Evolutionary conservation across 2,888 invertebrate species (phyloP), one percentile per base, ranked within the genome.

Genomic region (Falcaria lacertinaria): DNA sequence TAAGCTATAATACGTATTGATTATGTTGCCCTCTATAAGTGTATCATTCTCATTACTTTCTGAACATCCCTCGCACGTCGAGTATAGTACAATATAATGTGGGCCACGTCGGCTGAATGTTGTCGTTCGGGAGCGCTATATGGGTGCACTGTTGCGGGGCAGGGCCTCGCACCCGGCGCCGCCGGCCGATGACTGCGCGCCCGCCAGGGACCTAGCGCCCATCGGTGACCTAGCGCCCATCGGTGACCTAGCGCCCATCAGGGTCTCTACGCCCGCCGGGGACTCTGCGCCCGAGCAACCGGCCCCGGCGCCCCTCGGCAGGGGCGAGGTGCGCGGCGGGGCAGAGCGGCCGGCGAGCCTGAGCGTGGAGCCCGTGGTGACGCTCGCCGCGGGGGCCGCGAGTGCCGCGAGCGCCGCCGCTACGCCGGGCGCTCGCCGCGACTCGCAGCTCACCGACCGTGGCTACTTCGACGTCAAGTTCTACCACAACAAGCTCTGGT

Each of bases 401-500:
- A 6, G 15, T 32, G 7, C 38, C 33, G 17, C 38, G 37, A 7
- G 35, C 25, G 15, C 41, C 46, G 33, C 44, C 15, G 33, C 39
- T 13, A 44, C 45, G 40, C 39, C 47, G 0, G 56, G 53, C 34
- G 42, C 19, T 2, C 76, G 74, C 22, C 76, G 77, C 25, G 75
- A 69, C 51, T 73, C 89, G 6, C 91, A 91, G 39, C 78, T 89
- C 46, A 93, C 93, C 15, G 92, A 92, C 39, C 91, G 91, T 63
- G 94, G 93, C 34, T 94, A 91, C 74, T 91, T 94, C 59, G 94
- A 95, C 80, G 89, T 95, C 34, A 95, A 95, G 71, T 94, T 94
- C 80, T 94, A 93, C 76, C 94, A 94, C 78, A 94, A 93, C 63
- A 93, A 92, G 60, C 87, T 95, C 60, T 95, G 95, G 95, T 95